Evolutionary conservation across 2,113 vertebrate species (phyloP).

Genomic region (Protobothrops flavoviridis): DNA sequence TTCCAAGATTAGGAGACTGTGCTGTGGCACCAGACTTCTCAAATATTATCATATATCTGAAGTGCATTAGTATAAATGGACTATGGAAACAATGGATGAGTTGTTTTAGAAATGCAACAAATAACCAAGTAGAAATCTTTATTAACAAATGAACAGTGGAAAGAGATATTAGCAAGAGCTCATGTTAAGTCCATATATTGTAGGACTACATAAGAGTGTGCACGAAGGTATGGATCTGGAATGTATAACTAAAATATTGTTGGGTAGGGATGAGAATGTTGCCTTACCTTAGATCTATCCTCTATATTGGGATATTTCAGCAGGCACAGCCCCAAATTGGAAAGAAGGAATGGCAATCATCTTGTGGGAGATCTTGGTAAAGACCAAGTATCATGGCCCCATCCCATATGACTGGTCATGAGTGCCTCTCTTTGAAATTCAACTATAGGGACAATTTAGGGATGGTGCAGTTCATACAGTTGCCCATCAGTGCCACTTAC

Average conservation of each 20-base stretch:
- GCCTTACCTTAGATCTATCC: background rate
- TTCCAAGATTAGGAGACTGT: background rate
- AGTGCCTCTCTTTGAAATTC: background rate
- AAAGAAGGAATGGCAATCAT: background rate
- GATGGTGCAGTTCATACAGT: background rate
- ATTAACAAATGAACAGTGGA: background rate
- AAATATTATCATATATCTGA: background rate
- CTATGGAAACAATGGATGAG: background rate
- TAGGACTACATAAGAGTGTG: background rate
- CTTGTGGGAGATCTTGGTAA: background rate
- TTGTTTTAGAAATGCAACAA: background rate
- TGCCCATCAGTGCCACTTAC: background rate
- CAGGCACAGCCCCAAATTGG: background rate
- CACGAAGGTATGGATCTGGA: background rate
- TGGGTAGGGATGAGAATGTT: background rate
- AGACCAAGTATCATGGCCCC: background rate
- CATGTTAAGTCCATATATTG: background rate
- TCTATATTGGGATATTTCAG: background rate
- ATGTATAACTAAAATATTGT: background rate
- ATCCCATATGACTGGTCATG: background rate
- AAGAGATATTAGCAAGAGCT: background rate
- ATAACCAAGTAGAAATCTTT: background rate
- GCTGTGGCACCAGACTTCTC: background rate
- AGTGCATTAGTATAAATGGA: background rate
- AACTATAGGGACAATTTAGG: background rate